Evolutionary conservation across 2,797 vertebrate genomes (phyloP).

Genomic region (Erethizon dorsatum): DNA sequence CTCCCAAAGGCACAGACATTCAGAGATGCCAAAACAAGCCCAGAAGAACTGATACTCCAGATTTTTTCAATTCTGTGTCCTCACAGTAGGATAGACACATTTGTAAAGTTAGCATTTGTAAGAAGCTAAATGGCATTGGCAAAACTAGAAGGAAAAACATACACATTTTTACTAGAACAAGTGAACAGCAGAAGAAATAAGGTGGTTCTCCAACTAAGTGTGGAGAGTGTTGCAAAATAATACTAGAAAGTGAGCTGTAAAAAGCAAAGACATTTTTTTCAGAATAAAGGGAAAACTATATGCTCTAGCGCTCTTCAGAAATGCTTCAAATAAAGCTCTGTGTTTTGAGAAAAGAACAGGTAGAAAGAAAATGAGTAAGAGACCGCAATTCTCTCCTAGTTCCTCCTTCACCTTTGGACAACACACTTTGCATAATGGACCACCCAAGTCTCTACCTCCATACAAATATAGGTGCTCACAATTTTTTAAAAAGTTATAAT

Average conservation of each 20-base stretch:
- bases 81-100: neutral
- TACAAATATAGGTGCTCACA: neutral
- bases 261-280: constrained; percentile 59
- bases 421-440: neutral
- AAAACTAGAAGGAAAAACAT: constrained; percentile 58
- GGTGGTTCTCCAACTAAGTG: constrained; percentile 68
- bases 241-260: constrained; percentile 66
- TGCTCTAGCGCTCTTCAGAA: constrained; percentile 3
- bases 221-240: constrained; percentile 73
- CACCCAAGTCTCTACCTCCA: neutral
- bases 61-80: neutral
- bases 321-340: constrained; percentile 79
- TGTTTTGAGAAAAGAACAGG: constrained; percentile 76
- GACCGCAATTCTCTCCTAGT: constrained; percentile 47
- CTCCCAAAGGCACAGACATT: neutral
- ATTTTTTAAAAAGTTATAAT: neutral
- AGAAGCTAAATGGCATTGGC: neutral
- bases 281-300: constrained; percentile 76
- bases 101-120: constrained; percentile 45
- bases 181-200: constrained; percentile 71
- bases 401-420: neutral
- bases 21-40: neutral
- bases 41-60: neutral
- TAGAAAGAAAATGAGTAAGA: constrained; percentile 57
- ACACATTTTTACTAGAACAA: constrained; percentile 40